These are phyloP conservation scores for Echeneis naucrates DNA, from an alignment of 2,797 vertebrate species.

Conservation along the genomic window DNA sequence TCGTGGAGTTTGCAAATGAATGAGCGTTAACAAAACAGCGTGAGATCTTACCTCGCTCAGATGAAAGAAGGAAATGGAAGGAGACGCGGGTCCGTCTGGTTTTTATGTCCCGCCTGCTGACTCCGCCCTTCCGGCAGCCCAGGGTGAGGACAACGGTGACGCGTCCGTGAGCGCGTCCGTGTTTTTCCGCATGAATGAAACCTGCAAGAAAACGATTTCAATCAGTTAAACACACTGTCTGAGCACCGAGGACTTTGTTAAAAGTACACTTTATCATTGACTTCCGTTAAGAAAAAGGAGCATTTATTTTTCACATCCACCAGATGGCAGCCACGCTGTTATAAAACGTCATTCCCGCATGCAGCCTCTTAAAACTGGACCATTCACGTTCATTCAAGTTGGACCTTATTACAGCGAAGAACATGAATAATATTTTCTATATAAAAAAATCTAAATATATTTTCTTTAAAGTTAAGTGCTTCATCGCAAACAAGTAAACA, in stretches of 20 bases:
- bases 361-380: background rate
- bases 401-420: background rate
- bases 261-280: background rate
- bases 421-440: background rate
- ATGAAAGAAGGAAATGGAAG: constrained; percentile 26
- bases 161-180: accelerated
- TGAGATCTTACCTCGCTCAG: background rate
- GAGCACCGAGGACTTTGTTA: accelerated
- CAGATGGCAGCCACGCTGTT: constrained; percentile 19
- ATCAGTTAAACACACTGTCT: accelerated
- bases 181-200: accelerated
- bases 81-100: accelerated
- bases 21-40: accelerated
- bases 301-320: background rate
- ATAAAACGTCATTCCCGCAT: background rate
- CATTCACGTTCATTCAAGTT: background rate
- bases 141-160: background rate
- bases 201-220: background rate
- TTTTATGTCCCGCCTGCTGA: constrained; percentile 50
- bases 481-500: too few species aligned
- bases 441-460: too few species aligned
- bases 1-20: accelerated
- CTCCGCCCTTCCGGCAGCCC: constrained; percentile 45
- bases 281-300: background rate
- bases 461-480: too few species aligned